These are phyloP conservation scores for Tylochromis polylepis DNA, from an alignment of 2,113 vertebrate species.

Conservation along the genomic window DNA sequence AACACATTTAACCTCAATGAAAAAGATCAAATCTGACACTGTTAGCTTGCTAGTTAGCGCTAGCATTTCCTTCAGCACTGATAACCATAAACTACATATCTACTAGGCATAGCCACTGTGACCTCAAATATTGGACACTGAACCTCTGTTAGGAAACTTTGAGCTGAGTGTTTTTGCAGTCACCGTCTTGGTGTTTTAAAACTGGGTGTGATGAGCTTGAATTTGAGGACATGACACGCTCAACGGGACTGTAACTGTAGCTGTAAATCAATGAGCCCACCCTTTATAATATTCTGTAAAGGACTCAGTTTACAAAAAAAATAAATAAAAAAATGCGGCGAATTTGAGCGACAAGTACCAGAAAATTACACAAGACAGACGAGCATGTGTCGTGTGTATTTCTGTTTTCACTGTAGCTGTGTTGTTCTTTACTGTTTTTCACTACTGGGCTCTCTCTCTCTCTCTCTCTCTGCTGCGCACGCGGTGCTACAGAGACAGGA, in stretches of 20 bases:
- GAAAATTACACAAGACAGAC: background rate
- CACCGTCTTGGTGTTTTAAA: background rate
- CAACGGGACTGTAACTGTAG: background rate
- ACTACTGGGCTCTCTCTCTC: background rate
- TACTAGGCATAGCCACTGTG: background rate
- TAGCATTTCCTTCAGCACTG: background rate
- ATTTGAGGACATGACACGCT: background rate
- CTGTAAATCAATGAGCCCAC: background rate
- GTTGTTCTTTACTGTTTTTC: background rate
- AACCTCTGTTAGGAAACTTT: background rate
- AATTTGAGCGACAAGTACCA: background rate
- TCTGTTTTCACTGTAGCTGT: background rate
- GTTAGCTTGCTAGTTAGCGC: background rate
- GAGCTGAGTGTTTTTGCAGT: background rate
- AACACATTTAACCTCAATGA: background rate
- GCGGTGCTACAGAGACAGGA: background rate
- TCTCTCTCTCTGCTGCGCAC: background rate
- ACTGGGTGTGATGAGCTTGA: background rate
- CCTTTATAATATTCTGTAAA: background rate
- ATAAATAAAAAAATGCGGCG: no score
- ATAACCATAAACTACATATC: background rate
- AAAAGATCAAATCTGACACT: background rate
- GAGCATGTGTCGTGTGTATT: background rate
- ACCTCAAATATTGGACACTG: background rate
- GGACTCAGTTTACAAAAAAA: background rate